These are phyloP conservation scores for Lontra canadensis DNA, from an alignment of 2,113 vertebrate genomes.

Conservation along the genomic window DNA sequence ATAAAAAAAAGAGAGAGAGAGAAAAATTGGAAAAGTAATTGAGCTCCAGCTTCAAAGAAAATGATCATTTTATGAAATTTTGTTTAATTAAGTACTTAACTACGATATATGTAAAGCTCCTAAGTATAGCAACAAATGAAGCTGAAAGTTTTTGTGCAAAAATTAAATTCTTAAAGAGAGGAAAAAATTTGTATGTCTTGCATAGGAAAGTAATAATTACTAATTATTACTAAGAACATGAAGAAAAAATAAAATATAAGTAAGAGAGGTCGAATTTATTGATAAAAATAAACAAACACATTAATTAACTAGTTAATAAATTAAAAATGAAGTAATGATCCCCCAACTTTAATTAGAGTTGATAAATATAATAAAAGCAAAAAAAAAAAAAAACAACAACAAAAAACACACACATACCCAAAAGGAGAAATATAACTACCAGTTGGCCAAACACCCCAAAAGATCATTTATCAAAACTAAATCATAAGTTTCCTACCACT, in stretches of 20 bases:
- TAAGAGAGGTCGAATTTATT: not conserved
- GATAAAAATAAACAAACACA: not conserved
- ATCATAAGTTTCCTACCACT: not conserved
- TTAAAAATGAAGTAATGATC: not conserved
- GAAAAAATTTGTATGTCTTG: not conserved
- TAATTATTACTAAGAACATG: not conserved
- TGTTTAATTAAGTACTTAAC: not conserved
- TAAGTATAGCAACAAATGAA: not conserved
- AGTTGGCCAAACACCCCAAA: not conserved
- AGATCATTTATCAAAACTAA: not conserved
- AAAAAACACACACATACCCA: not conserved
- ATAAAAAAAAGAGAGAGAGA: not conserved
- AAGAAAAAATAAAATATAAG: not conserved
- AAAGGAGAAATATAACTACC: not conserved
- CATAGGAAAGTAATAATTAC: not conserved
- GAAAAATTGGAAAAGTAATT: not conserved
- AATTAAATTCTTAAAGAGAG: not conserved
- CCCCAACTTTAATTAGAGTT: not conserved
- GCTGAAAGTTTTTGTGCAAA: not conserved
- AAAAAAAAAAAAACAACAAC: not conserved
- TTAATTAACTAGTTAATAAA: not conserved
- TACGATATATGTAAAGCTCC: not conserved
- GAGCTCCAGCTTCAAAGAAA: not conserved
- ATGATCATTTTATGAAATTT: not conserved
- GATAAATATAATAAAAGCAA: not conserved